Percentiles rank a stretch among this genome's conserved stretches.
Conservation (phyloP, 2,888 invertebrate genomes). For the Seladonia tumulorum region DNA sequence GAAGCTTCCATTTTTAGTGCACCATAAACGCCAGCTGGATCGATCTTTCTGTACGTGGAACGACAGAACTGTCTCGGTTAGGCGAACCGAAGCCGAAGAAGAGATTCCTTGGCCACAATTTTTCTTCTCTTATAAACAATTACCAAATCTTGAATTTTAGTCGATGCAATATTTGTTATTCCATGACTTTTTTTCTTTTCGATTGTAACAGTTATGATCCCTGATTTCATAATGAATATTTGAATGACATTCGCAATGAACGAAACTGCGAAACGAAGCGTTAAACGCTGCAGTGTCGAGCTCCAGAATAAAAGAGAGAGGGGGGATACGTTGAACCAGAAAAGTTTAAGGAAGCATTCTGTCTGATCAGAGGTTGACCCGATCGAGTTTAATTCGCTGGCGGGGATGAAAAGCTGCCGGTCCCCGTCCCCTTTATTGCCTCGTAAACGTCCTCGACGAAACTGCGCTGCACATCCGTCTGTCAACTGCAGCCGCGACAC, state of each 20-base stretch:
- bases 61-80: conserved; percentile 25
- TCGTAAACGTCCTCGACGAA: conserved; percentile 60
- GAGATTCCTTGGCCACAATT: neutral
- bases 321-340: neutral
- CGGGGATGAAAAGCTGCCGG: conserved; percentile 42
- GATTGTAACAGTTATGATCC: no score
- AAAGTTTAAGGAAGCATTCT: neutral
- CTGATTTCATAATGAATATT: no score
- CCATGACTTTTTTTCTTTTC: no score
- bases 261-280: no score
- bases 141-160: no score
- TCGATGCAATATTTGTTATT: no score
- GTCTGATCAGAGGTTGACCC: neutral
- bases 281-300: no score
- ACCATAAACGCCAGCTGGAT: conserved; percentile 49
- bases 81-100: no score
- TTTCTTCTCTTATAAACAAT: neutral
- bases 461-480: neutral
- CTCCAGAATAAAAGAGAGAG: no score
- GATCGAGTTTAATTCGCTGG: conserved; percentile 40
- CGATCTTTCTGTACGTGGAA: conserved; percentile 14
- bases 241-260: no score
- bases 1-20: conserved; percentile 47
- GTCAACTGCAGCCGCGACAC: neutral
- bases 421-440: conserved; percentile 51